Evolutionary conservation across 2,797 vertebrate genomes (phyloP), one percentile per base, ranked within the genome.

Genomic region (Myotis pilosus): DNA sequence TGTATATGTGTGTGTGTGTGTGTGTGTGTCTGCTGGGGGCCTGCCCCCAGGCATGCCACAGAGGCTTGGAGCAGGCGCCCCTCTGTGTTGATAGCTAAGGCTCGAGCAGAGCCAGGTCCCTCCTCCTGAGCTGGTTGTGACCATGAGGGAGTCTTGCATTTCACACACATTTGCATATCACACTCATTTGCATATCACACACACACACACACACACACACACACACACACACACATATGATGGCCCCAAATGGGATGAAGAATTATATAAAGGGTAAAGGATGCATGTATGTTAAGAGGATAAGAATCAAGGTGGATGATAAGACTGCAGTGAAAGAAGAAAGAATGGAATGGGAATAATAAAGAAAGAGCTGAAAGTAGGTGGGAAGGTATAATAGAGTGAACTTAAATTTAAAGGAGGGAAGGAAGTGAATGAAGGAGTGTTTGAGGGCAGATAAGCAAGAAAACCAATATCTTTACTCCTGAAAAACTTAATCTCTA

Each of bases 281-380:
- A 33, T 30, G 19, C 13, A 22, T 51, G 9, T 44, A 15, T 66
- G 20, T 62, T 76, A 51, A 53, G 25, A 92, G 53, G 71, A 85
- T 76, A 89, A 91, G 71, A 84, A 89, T 85, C 74, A 49, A 89
- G 41, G 49, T 87, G 89, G 69, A 82, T 44, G 23, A 44, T 84
- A 90, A 93, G 82, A 55, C n/a, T 10, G 23, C n/a, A 66, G 69
- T 53, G n/a, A 60, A 79, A 30, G 25, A 85, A 91, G 49, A 13
- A 94, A 92, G 57, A 69, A 60, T 15, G 11, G 51, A 64, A 25
- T 53, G 25, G 25, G 69, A 64, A 83, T 36, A 84, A 89, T 28
- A 17, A 84, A 60, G 66, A 30, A 64, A 83, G 82, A 53, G 15
- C 57, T 80, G 41, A 22, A 82, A 78, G 47, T 28, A 19, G 28